Percentiles rank a stretch among this genome's conserved stretches.
These are phyloP conservation scores for Pan troglodytes DNA, from an alignment of 2,113 vertebrate genomes.

Conservation along the genomic window NHGRI_mPanTro3-v2.1_pri NC_072415.2:13029501-13030000, in stretches of 20 bases:
- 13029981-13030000: not conserved
- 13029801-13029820: not conserved
- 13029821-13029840: not conserved
- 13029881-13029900: not conserved
- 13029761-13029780: not conserved
- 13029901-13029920: not conserved
- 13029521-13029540: not conserved
- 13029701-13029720: no score
- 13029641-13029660: no score
- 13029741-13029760: not conserved
- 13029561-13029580: no score
- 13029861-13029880: not conserved
- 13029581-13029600: no score
- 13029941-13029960: not conserved
- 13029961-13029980: not conserved
- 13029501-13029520: not conserved
- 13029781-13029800: not conserved
- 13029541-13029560: not conserved
- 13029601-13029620: no score
- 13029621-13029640: no score
- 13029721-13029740: not conserved
- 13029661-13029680: no score
- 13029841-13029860: not conserved
- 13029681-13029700: no score
- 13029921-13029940: not conserved